These are phyloP conservation scores for Xylocampa areola DNA, from an alignment of 2,888 invertebrate species.

Conservation along the genomic window DNA sequence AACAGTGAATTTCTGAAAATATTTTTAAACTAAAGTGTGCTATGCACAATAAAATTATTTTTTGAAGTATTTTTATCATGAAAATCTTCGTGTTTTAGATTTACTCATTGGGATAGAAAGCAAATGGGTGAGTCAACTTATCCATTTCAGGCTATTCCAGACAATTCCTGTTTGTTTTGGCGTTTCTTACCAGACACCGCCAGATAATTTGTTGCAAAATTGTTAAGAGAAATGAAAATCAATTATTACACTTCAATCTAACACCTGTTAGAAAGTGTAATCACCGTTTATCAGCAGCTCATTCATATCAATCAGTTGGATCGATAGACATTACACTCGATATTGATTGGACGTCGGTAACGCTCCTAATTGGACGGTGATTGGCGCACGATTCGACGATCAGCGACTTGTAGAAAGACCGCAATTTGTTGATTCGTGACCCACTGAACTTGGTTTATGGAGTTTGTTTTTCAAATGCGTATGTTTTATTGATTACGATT, in stretches of 20 bases:
- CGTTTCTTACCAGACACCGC: too few species aligned
- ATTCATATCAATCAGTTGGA: conserved; percentile 36
- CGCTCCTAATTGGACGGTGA: conserved; percentile 37
- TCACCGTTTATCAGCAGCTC: conserved; percentile 54
- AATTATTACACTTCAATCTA: conserved; percentile 29
- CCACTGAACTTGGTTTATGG: conserved; percentile 11
- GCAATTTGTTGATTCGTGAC: conserved; percentile 16
- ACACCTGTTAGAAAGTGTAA: conserved; percentile 67
- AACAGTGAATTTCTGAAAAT: too few species aligned
- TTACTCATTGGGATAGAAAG: too few species aligned
- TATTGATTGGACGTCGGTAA: conserved; percentile 50
- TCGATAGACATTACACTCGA: conserved; percentile 35
- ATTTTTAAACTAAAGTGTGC: too few species aligned
- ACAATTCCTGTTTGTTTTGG: too few species aligned
- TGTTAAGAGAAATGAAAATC: too few species aligned
- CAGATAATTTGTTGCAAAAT: too few species aligned
- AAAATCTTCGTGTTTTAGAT: too few species aligned
- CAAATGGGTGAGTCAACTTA: too few species aligned
- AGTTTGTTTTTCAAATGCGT: conserved; percentile 2
- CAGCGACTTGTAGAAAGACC: conserved; percentile 17
- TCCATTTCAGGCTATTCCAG: too few species aligned
- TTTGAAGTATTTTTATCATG: too few species aligned
- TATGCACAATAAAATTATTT: too few species aligned
- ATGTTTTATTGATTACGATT: not conserved
- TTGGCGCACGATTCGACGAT: conserved; percentile 29